Conservation (phyloP, 2,797 vertebrate genomes). For the Xenentodon cancila region DNA sequence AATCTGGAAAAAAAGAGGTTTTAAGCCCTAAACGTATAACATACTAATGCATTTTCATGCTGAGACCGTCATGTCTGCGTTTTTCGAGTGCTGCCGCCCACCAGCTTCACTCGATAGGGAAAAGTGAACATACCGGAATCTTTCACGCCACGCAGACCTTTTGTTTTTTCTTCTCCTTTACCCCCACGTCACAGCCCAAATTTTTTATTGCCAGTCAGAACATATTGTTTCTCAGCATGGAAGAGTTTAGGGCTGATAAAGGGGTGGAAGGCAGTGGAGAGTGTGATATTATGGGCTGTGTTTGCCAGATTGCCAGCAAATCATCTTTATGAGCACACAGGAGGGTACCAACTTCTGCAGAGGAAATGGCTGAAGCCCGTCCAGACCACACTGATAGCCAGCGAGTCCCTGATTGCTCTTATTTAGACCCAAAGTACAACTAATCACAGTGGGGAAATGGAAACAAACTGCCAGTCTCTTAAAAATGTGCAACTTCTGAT, state of each 20-base stretch:
- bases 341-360: constrained; percentile 36
- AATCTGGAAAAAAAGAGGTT: not conserved
- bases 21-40: not conserved
- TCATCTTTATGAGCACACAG: constrained; percentile 70
- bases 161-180: constrained; percentile 12
- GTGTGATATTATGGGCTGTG: constrained; percentile 65
- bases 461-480: constrained; percentile 1
- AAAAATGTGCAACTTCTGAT: constrained; percentile 10
- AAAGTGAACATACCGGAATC: constrained; percentile 34
- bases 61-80: not conserved
- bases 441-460: constrained; percentile 2
- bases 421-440: constrained; percentile 17
- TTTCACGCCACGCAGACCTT: constrained; percentile 17
- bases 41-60: constrained; percentile 3
- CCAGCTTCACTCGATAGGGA: constrained; percentile 6
- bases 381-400: constrained; percentile 15
- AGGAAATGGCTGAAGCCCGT: constrained; percentile 38
- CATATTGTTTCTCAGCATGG: constrained; percentile 73
- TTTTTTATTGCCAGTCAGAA: constrained; percentile 57
- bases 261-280: constrained; percentile 58
- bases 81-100: constrained; percentile 13
- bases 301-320: constrained; percentile 73
- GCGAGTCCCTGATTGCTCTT: constrained; percentile 45
- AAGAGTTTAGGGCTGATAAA: constrained; percentile 64
- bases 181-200: constrained; percentile 15